Evolutionary conservation across 1,140 invertebrate genomes (phyloP), one percentile per base, ranked within the genome.

Genomic region (Drosophila pandora): DNA sequence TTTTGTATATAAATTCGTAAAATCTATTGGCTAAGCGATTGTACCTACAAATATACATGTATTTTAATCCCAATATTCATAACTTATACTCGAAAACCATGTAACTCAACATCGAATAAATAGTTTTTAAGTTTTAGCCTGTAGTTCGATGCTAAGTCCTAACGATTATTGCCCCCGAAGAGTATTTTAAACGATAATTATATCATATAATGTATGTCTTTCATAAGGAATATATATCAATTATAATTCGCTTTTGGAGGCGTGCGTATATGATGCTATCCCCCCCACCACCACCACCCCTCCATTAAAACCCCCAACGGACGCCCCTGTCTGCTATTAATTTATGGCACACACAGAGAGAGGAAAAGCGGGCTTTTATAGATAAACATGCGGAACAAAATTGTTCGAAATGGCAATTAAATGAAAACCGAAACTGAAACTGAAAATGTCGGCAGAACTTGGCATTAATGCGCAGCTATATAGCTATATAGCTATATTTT

Each of bases 351-450:
- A 39, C 34, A 39, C 34, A 55, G 52, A 9, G 52, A 9, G 25
- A 17, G 25, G 63, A 43, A 34, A 50, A 76, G 49, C 60, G 74
- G 17, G 1, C 72, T 85, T 71, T 63, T 74, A 69, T 79, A 75
- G 70, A 79, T 79, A 79, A 79, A 79, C 76, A 83, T 68, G 79
- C 74, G 79, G 79, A 84, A 82, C 78, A 82, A 55, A 75, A 85
- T 69, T 76, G 69, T 79, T 74, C 61, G 79, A 81, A 81, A 77
- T 56, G 79, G 79, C 76, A 84, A 84, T 83, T 80, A 85, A 84
- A 77, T 67, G 81, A 84, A 85, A 85, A 84, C 52, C 56, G 81
- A 84, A 79, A 74, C 50, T 54, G 71, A 75, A 85, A 80, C 67
- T 73, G 62, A 76, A 80, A 61, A 67, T 71, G 58, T 60, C 55